Conservation (phyloP, 2,113 vertebrate genomes). For the Campylorhamphus procurvoides region DNA sequence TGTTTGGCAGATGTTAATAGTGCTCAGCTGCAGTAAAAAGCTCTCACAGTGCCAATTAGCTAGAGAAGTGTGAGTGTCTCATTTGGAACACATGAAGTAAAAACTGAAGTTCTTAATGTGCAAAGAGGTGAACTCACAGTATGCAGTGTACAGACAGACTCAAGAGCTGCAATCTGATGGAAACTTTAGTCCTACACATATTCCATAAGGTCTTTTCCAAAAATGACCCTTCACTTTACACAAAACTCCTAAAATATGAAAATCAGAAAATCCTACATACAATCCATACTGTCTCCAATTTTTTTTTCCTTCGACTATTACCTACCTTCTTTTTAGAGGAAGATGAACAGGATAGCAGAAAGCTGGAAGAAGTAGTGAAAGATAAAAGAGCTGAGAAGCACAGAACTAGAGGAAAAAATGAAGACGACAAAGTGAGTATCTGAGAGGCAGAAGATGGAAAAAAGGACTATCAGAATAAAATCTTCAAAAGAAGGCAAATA, state of each 20-base stretch:
- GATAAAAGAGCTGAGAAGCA: slow-evolving; percentile 28
- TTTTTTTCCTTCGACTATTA: slow-evolving; percentile 21
- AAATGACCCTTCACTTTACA: not conserved
- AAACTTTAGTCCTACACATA: not conserved
- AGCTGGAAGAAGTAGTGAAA: slow-evolving; percentile 50
- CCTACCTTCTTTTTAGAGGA: slow-evolving; percentile 58
- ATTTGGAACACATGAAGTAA: not conserved
- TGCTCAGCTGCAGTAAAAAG: not conserved
- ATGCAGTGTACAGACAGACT: not conserved
- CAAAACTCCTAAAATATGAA: not conserved
- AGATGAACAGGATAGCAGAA: slow-evolving; percentile 38
- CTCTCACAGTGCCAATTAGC: not conserved
- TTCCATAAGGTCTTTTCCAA: not conserved
- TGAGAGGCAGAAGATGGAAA: not conserved
- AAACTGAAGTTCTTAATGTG: not conserved
- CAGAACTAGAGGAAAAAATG: not conserved
- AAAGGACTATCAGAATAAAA: not conserved
- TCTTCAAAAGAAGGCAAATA: not conserved
- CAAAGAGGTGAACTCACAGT: not conserved
- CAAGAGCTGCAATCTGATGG: not conserved
- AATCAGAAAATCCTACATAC: not conserved
- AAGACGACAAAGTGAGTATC: not conserved
- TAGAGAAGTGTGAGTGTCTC: not conserved
- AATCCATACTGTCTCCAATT: not conserved
- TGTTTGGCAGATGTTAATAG: not conserved